phyloP scores from a whole-genome alignment of 2,797 vertebrate species.

The Selene dorsalis region DNA sequence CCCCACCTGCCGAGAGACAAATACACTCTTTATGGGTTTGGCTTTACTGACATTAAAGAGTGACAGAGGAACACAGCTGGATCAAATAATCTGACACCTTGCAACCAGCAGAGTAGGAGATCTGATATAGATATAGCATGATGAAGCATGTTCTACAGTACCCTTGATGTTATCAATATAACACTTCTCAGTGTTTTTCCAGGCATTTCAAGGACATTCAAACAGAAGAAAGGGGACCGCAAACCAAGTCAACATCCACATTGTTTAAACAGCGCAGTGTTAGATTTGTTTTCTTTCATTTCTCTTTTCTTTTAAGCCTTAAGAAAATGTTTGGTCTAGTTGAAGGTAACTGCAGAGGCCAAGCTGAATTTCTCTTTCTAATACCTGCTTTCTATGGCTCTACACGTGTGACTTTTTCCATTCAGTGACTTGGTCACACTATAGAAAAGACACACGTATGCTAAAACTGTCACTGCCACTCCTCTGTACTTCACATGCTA shows the following conservation, averaged over 20 bases:
- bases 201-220: background rate
- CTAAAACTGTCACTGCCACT: background rate
- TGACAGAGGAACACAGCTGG: background rate
- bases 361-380: background rate
- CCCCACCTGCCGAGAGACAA: background rate
- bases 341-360: background rate
- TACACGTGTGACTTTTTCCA: conserved; percentile 7
- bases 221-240: background rate
- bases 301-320: conserved; percentile 4
- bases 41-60: background rate
- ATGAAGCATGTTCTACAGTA: background rate
- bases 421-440: background rate
- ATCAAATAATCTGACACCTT: background rate
- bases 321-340: background rate
- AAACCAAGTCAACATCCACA: conserved; percentile 28
- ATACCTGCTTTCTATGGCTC: background rate
- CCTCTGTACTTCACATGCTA: conserved; percentile 1
- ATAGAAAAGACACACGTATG: conserved; percentile 4
- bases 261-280: conserved; percentile 3
- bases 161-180: background rate
- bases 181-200: conserved; percentile 8
- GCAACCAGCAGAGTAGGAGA: background rate
- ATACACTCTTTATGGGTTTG: conserved; percentile 5
- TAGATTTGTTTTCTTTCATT: background rate
- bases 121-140: background rate